A percentile compares a stretch with the other conserved stretches of the same genome.
Evolutionary conservation across 2,797 vertebrate species (phyloP).

Genomic region (Sphenopsis melanotis): DNA sequence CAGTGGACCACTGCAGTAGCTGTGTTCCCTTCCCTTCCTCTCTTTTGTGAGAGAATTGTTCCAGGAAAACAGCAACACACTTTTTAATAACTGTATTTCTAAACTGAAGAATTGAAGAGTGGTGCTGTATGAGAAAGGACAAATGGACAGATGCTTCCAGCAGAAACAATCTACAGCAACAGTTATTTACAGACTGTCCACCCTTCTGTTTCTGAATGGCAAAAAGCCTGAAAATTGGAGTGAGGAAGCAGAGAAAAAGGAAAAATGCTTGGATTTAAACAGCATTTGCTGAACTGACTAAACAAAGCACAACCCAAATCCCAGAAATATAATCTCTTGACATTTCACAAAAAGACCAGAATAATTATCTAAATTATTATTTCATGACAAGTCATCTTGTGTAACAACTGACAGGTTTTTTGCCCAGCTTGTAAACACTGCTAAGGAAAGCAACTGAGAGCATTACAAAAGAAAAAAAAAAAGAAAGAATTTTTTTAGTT

Average conservation of each 20-base stretch:
- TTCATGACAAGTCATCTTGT: not conserved
- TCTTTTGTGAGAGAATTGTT: not conserved
- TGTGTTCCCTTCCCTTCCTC: not conserved
- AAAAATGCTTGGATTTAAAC: not conserved
- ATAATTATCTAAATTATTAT: not conserved
- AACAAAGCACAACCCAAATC: not conserved
- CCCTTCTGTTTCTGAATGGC: not conserved
- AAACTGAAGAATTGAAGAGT: not conserved
- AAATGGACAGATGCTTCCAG: not conserved
- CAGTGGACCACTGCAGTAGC: not conserved
- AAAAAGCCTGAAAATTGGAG: not conserved
- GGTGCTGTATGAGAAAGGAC: not conserved
- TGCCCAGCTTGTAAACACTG: not conserved
- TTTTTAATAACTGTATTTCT: not conserved
- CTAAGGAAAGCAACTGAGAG: not conserved
- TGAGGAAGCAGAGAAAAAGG: not conserved
- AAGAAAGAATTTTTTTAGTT: not conserved
- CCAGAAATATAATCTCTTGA: not conserved
- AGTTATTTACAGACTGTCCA: not conserved
- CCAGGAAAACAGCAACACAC: not conserved
- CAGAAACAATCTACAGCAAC: not conserved
- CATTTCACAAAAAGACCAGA: not conserved
- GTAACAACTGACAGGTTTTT: not conserved
- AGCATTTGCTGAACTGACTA: not conserved
- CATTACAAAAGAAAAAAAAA: not conserved